phyloP scores from a whole-genome alignment of 2,797 vertebrate genomes.

The Chelmon rostratus region DNA sequence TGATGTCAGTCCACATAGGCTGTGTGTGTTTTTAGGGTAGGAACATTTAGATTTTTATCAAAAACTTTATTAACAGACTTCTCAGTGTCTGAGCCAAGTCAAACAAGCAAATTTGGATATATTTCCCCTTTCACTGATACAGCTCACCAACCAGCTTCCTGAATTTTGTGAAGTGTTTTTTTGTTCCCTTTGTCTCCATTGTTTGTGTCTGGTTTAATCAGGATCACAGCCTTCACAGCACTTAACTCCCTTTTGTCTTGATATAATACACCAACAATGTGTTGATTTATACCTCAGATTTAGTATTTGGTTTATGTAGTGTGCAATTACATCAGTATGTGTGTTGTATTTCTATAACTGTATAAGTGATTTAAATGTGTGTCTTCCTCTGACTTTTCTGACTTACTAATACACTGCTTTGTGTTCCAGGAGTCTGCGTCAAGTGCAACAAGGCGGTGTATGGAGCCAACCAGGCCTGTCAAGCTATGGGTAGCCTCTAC shows the following conservation, averaged over 20 bases:
- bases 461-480: slow-evolving; percentile 95
- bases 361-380: background rate
- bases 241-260: slow-evolving; percentile 3
- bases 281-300: slow-evolving; percentile 2
- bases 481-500: slow-evolving; percentile 98
- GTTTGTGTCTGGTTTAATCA: slow-evolving; percentile 35
- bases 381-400: slow-evolving; percentile 28
- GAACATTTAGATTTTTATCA: slow-evolving; percentile 70
- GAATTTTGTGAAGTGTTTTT: slow-evolving; percentile 43
- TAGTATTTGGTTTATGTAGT: background rate
- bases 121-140: slow-evolving; percentile 70
- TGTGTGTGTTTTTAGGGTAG: slow-evolving; percentile 41
- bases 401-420: slow-evolving; percentile 41
- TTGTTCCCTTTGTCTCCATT: slow-evolving; percentile 29
- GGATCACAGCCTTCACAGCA: slow-evolving; percentile 5
- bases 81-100: slow-evolving; percentile 70
- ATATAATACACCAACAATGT: slow-evolving; percentile 15
- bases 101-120: slow-evolving; percentile 77
- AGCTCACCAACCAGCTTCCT: slow-evolving; percentile 58
- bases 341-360: background rate
- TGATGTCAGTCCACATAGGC: slow-evolving; percentile 9
- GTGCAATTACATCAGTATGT: background rate
- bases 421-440: slow-evolving; percentile 90
- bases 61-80: slow-evolving; percentile 61
- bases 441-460: slow-evolving; percentile 94